Evolutionary conservation across 2,888 invertebrate genomes (phyloP).

Genomic region (Callosobruchus maculatus): DNA sequence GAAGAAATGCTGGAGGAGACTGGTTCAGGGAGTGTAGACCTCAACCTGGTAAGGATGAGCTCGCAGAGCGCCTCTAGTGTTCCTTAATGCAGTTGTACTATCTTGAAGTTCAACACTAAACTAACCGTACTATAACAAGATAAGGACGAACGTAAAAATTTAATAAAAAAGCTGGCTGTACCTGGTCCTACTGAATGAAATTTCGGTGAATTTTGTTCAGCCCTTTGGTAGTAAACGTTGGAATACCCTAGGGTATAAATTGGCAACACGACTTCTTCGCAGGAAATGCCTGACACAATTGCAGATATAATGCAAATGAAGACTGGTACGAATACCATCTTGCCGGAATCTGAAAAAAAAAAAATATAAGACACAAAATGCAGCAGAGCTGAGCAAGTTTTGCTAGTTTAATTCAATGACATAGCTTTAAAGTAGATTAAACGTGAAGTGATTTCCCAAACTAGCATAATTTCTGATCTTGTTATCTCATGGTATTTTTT

Average conservation of each 20-base stretch:
- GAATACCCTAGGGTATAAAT: not conserved
- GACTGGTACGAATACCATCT: not conserved
- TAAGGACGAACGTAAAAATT: not conserved
- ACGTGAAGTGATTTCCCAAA: no score
- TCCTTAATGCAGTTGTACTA: no score
- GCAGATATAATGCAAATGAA: not conserved
- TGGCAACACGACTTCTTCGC: not conserved
- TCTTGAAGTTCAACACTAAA: not conserved
- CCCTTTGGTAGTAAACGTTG: not conserved
- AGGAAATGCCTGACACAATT: not conserved
- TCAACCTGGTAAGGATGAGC: no score
- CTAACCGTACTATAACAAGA: not conserved
- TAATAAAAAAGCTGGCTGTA: not conserved
- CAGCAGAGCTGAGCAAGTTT: no score
- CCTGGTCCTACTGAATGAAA: not conserved
- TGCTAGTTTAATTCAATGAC: no score
- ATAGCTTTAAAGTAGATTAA: no score
- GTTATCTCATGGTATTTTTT: no score
- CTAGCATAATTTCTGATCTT: no score
- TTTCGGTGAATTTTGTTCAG: not conserved
- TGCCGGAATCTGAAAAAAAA: not conserved
- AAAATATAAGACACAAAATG: no score
- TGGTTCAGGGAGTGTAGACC: no score
- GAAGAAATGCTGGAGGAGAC: no score
- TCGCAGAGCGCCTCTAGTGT: no score